phyloP scores from a whole-genome alignment of 2,888 invertebrate species.

The Limenitis camilla region DNA sequence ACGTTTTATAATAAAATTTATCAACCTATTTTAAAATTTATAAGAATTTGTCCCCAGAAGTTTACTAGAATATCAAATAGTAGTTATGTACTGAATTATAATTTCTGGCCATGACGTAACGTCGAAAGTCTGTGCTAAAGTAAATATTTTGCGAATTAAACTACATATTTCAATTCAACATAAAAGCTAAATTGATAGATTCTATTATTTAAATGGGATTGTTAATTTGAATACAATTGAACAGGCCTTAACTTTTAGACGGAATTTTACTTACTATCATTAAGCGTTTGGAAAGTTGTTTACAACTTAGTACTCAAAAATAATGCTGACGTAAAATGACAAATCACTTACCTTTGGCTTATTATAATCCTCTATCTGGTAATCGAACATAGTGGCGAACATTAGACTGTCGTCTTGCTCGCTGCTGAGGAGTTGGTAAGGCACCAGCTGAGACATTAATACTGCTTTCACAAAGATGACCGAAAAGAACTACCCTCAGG shows the following conservation, averaged over 20 bases:
- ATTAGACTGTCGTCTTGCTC: constrained; percentile 73
- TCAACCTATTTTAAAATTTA: no score
- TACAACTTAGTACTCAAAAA: constrained; percentile 31
- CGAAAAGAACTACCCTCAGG: constrained; percentile 46
- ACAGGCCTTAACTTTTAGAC: neutral
- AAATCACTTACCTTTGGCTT: constrained; percentile 56
- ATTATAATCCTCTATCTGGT: constrained; percentile 64
- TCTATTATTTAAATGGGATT: constrained; percentile 3
- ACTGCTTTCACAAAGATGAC: constrained; percentile 50
- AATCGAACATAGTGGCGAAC: constrained; percentile 74
- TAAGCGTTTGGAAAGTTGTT: constrained; percentile 46
- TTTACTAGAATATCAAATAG: no score
- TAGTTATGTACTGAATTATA: constrained; percentile 55
- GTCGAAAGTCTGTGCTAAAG: constrained; percentile 67
- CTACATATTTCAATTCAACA: constrained; percentile 68
- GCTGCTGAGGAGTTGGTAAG: constrained; percentile 63
- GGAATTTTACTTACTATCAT: neutral
- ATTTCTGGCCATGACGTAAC: constrained; percentile 72
- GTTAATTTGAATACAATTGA: neutral
- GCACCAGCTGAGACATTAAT: constrained; percentile 80
- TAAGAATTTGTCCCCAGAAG: neutral
- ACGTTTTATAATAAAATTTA: neutral
- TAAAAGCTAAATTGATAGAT: constrained; percentile 57
- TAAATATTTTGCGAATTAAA: constrained; percentile 73
- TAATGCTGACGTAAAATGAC: constrained; percentile 8